Conservation (phyloP, 2,888 invertebrate genomes). For the Fragum fragum region DNA sequence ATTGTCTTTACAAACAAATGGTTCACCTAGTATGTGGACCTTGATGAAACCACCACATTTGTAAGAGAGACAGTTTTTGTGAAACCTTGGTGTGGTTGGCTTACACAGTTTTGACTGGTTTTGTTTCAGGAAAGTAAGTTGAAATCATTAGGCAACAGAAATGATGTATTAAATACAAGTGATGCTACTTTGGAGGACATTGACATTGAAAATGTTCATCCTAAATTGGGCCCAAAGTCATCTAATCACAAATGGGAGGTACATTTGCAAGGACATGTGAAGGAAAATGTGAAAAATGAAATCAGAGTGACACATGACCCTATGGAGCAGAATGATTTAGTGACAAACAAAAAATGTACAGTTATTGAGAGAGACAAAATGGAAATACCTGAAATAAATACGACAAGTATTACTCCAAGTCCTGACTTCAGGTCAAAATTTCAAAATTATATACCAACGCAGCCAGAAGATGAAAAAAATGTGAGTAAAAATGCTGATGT, state of each 20-base stretch:
- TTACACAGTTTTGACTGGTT: no score
- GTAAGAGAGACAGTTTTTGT: no score
- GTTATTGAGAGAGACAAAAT: background rate
- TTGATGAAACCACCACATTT: no score
- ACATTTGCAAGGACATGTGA: background rate
- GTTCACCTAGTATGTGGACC: no score
- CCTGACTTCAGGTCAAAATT: slow-evolving; percentile 52
- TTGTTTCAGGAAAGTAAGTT: slow-evolving; percentile 1
- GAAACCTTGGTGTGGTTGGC: no score
- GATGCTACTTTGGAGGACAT: slow-evolving; percentile 66
- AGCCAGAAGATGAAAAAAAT: slow-evolving; percentile 2
- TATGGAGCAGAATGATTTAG: background rate
- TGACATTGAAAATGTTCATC: slow-evolving; percentile 53
- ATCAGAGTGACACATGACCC: no score
- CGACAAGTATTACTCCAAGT: slow-evolving; percentile 27
- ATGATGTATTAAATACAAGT: slow-evolving; percentile 55
- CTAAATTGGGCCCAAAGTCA: background rate
- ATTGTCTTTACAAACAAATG: no score
- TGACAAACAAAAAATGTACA: background rate
- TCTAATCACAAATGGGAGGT: background rate
- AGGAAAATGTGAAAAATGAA: background rate
- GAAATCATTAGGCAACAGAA: background rate
- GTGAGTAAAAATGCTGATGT: no score
- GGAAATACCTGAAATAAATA: background rate
- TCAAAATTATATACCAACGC: slow-evolving; percentile 55